A percentile compares a stretch with the other conserved stretches of the same genome.
Evolutionary conservation across 2,797 vertebrate species (phyloP).

Genomic region (Acanthornis magna): DNA sequence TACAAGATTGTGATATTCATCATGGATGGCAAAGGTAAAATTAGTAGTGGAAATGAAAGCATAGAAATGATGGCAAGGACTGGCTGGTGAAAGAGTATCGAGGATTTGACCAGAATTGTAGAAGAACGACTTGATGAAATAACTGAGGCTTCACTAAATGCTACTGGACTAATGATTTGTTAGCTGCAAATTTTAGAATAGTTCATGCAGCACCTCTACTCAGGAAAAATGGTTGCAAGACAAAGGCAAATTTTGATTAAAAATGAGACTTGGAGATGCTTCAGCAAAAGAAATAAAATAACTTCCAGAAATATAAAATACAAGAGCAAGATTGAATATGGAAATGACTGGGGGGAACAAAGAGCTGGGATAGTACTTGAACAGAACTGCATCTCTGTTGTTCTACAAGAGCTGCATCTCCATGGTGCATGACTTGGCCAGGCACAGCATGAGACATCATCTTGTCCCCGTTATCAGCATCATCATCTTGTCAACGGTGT

Average conservation of each 20-base stretch:
- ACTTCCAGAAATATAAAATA: not conserved
- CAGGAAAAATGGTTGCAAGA: not conserved
- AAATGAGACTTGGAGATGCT: not conserved
- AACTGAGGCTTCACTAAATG: not conserved
- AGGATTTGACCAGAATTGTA: not conserved
- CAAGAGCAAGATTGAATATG: not conserved
- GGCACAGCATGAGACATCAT: not conserved
- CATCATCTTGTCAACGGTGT: not conserved
- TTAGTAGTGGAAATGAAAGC: not conserved
- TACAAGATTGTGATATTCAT: not conserved
- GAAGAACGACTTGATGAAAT: not conserved
- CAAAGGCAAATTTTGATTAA: not conserved
- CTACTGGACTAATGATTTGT: not conserved
- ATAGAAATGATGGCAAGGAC: not conserved
- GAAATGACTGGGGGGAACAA: not conserved
- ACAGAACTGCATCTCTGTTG: not conserved
- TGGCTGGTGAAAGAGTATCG: not conserved
- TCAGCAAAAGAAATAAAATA: not conserved
- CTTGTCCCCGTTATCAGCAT: accelerated
- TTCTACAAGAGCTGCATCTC: not conserved
- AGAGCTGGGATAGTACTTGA: not conserved
- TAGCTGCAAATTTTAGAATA: not conserved
- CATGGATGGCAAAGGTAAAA: not conserved
- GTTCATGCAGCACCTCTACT: not conserved
- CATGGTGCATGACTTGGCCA: not conserved